A percentile compares a stretch with the other conserved stretches of the same genome.
phyloP scores from a whole-genome alignment of 1,140 invertebrate species.

The Aphelenchoides avenae region DNA sequence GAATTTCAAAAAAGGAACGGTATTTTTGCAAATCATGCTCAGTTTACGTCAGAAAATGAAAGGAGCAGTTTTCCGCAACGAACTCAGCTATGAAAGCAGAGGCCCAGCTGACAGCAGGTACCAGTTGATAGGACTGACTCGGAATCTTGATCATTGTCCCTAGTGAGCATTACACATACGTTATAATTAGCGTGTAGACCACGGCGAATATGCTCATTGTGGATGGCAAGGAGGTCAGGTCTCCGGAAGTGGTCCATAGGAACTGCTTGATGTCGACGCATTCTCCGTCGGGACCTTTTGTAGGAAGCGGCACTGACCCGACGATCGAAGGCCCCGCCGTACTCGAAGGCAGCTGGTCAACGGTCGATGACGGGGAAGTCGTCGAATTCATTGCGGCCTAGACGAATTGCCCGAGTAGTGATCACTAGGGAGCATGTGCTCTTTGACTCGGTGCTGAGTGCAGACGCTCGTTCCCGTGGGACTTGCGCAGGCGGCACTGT shows the following conservation, averaged over 20 bases:
- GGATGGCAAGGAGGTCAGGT: conserved; percentile 32
- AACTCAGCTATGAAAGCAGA: not conserved
- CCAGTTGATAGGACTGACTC: not conserved
- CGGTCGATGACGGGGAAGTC: no score
- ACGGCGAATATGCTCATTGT: conserved; percentile 42
- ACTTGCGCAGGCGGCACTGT: no score
- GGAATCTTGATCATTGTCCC: not conserved
- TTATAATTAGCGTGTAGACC: conserved; percentile 37
- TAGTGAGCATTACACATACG: conserved; percentile 27
- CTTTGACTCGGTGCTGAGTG: no score
- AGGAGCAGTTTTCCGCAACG: not conserved
- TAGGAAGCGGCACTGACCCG: no score
- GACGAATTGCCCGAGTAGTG: no score
- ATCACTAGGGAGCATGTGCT: no score
- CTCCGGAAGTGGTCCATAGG: conserved; percentile 25
- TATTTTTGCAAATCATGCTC: not conserved
- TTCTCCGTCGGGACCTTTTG: no score
- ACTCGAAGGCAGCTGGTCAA: no score
- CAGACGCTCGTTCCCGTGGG: no score
- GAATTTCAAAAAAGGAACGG: no score
- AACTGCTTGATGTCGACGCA: conserved; percentile 35
- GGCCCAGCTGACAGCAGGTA: not conserved
- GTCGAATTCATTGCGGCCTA: no score
- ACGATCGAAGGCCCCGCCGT: no score
- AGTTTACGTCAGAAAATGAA: not conserved